These are phyloP conservation scores for Dryobates pubescens DNA, from an alignment of 2,797 vertebrate genomes.

Conservation along the genomic window DNA sequence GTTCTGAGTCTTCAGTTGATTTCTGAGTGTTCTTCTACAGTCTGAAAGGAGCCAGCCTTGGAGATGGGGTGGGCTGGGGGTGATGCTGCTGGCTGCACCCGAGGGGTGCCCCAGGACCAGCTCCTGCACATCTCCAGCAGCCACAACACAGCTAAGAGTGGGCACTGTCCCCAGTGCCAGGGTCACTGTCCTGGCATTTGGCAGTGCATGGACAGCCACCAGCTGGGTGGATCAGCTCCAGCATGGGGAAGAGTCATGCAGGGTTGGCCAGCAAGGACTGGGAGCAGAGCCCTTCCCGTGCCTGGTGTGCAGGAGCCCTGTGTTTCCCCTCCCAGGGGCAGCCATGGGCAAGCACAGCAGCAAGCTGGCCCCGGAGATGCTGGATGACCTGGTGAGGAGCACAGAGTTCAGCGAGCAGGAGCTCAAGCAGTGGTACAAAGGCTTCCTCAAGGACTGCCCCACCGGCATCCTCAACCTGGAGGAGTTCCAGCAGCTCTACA, in stretches of 20 bases:
- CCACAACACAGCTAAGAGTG: background rate
- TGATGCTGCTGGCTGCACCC: background rate
- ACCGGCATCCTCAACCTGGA: conserved; percentile 96
- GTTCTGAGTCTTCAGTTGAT: background rate
- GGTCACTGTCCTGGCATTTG: fast-evolving
- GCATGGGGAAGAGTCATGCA: fast-evolving
- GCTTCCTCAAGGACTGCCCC: conserved; percentile 98
- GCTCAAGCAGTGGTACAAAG: conserved; percentile 99
- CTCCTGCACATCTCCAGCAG: background rate
- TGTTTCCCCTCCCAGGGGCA: conserved; percentile 40
- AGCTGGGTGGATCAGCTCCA: background rate
- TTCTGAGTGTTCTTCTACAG: background rate
- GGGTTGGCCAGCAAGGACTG: background rate
- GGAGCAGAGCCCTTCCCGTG: background rate
- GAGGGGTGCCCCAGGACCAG: background rate
- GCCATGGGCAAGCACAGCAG: conserved; percentile 98
- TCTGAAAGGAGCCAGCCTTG: background rate
- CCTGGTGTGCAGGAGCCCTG: fast-evolving
- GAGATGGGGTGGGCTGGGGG: too few species aligned
- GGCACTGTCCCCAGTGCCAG: background rate
- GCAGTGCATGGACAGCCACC: fast-evolving
- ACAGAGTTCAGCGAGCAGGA: conserved; percentile 97
- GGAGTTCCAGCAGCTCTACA: conserved; percentile 98
- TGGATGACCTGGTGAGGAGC: conserved; percentile 94
- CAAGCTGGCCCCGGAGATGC: conserved; percentile 95